Percentiles rank a stretch among this genome's conserved stretches.
Evolutionary conservation across 2,113 vertebrate genomes (phyloP).

Genomic region (Haemorhous mexicanus): DNA sequence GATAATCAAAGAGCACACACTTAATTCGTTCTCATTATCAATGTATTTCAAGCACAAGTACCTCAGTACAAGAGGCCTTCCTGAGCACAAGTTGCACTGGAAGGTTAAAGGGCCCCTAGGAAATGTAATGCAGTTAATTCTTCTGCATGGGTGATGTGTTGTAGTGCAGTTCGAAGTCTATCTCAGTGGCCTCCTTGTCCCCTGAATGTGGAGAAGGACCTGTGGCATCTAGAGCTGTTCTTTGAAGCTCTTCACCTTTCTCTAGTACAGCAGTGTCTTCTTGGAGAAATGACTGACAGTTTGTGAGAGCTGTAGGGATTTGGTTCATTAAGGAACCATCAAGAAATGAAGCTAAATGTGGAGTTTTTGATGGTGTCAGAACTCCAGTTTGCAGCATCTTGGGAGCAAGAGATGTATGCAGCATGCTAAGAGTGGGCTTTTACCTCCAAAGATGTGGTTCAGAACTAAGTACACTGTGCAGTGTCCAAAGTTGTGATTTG

Average conservation of each 20-base stretch:
- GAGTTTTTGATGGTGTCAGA: conserved; percentile 20
- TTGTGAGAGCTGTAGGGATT: background rate
- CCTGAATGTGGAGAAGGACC: background rate
- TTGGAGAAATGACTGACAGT: conserved; percentile 42
- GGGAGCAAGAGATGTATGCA: background rate
- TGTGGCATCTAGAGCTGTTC: background rate
- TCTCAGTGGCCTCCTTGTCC: background rate
- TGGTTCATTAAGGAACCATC: background rate
- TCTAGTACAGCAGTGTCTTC: background rate
- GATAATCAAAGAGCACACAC: conserved; percentile 65
- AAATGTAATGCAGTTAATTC: background rate
- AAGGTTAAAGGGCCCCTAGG: background rate
- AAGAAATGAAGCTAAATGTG: conserved; percentile 3
- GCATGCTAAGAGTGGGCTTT: background rate
- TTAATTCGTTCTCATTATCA: conserved; percentile 67
- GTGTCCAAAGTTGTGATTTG: background rate
- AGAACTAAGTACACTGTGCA: background rate
- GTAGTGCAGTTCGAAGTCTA: background rate
- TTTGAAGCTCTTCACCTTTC: background rate
- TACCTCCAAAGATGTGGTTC: background rate
- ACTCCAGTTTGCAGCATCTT: background rate
- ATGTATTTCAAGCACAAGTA: conserved; percentile 62
- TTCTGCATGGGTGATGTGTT: background rate
- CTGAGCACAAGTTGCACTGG: background rate
- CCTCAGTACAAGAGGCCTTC: conserved; percentile 14